Evolutionary conservation across 92 coral and sea anemone genomes (phyloP).

Genomic region (Zoanthus sansibaricus): DNA sequence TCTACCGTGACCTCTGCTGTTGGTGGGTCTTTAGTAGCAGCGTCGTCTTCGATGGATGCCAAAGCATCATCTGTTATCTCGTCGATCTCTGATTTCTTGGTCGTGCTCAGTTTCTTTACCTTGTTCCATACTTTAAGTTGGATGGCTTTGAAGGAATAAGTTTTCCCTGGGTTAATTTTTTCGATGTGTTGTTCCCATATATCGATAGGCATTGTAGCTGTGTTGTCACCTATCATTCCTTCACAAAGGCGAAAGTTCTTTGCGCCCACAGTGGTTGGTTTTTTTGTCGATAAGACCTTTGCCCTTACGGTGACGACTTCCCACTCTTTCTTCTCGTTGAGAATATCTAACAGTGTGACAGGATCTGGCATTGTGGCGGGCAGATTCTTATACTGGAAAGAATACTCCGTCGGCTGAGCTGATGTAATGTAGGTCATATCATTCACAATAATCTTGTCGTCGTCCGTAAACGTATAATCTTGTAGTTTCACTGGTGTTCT

Average conservation of each 20-base stretch:
- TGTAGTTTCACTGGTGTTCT: constrained; percentile 16
- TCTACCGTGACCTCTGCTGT: constrained; percentile 18
- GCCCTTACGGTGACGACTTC: constrained; percentile 16
- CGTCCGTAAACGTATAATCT: constrained; percentile 16
- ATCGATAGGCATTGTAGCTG: constrained; percentile 11
- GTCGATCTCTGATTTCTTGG: constrained; percentile 14
- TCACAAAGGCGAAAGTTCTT: constrained; percentile 14
- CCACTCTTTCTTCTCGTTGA: constrained; percentile 14
- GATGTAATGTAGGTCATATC: constrained; percentile 16
- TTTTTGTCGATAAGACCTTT: constrained; percentile 12
- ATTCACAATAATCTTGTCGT: constrained; percentile 15
- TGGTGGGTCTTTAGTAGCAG: constrained; percentile 10
- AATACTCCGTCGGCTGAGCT: constrained; percentile 18
- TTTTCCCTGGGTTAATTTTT: constrained; percentile 12
- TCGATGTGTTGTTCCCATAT: constrained; percentile 16
- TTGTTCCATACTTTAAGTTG: constrained; percentile 9
- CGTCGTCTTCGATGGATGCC: constrained; percentile 16
- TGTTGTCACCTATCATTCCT: constrained; percentile 16
- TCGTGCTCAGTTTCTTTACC: constrained; percentile 17
- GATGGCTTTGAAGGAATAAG: constrained; percentile 16
- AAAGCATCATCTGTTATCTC: constrained; percentile 16
- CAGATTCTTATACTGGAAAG: constrained; percentile 13
- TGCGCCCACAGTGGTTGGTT: constrained; percentile 11
- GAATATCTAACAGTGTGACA: constrained; percentile 16
- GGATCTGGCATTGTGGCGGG: constrained; percentile 20